Percentiles rank a stretch among this genome's conserved stretches.
Evolutionary conservation across 2,797 vertebrate species (phyloP).

Genomic region (Enteromius unitaeniatus): DNA sequence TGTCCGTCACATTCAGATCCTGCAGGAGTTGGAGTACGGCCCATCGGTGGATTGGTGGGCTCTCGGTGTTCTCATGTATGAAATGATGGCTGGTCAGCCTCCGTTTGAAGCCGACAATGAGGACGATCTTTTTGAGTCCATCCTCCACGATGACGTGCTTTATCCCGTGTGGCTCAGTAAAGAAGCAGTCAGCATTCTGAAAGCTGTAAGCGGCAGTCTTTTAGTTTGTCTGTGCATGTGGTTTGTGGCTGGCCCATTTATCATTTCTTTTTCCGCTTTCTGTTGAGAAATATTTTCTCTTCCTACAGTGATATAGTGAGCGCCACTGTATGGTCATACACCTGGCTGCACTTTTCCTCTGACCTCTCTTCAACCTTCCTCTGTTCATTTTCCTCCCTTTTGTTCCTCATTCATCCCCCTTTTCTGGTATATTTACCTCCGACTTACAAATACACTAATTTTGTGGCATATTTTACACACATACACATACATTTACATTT

Average conservation of each 20-base stretch:
- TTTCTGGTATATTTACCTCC: slow-evolving; percentile 18
- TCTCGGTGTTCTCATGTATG: slow-evolving; percentile 96
- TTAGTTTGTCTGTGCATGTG: neutral
- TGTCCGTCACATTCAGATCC: slow-evolving; percentile 78
- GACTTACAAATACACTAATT: slow-evolving; percentile 12
- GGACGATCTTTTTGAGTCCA: slow-evolving; percentile 97
- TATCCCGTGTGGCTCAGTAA: slow-evolving; percentile 99
- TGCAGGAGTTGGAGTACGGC: slow-evolving; percentile 95
- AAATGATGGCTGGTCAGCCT: slow-evolving; percentile 99
- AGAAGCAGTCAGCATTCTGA: slow-evolving; percentile 94
- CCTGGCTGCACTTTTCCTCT: slow-evolving; percentile 40
- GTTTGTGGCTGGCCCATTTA: slow-evolving; percentile 24
- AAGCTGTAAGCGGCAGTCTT: slow-evolving; percentile 82
- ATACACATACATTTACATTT: neutral
- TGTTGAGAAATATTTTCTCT: slow-evolving; percentile 34
- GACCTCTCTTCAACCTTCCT: slow-evolving; percentile 35
- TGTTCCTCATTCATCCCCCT: slow-evolving; percentile 47
- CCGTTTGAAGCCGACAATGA: slow-evolving; percentile 98
- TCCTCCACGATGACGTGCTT: slow-evolving; percentile 96
- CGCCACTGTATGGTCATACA: slow-evolving; percentile 15
- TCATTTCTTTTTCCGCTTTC: slow-evolving; percentile 10
- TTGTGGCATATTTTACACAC: neutral
- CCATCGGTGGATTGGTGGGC: slow-evolving; percentile 99
- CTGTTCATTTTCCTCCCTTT: slow-evolving; percentile 45
- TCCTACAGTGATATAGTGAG: slow-evolving; percentile 35